Base-by-base conservation (phyloP, 2,797 vertebrate species). In the Gambelia wislizenii region DNA sequence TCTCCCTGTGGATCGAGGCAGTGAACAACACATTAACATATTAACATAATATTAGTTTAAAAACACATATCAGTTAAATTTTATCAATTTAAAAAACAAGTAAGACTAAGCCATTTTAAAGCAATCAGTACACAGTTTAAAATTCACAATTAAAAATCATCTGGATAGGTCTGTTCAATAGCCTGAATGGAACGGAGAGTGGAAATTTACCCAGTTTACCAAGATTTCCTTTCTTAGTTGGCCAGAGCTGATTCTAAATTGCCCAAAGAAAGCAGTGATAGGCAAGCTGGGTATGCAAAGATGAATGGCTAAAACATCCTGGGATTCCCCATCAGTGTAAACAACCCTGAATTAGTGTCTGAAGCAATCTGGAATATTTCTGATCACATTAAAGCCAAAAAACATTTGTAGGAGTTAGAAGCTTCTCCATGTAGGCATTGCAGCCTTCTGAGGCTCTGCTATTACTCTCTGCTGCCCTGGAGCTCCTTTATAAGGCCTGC, bases 281-380 rank as follows among this genome's bases (percentile, higher is more conserved):
- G n/a, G n/a, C 59, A 52, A 39, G 59, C 81, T n/a, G 61, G 16
- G 13, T 20, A 39, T 33, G 25, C 74, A n/a, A 76, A 54, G 16
- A 25, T 27, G 44, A 64, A 30, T 49, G 20, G 20, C 36, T n/a
- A 33, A 76, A 84, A 42, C 69, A 44, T 25, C 27, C 59, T 33
- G 12, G 72, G 87, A 84, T 89, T 78, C 47, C 81, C 74, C 33
- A 13, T 2, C 87, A 76, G 42, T 22, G n/a, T 27, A 84, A 89
- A 83, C 72, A 67, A 42, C 18, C 61, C 47, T 2, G 30, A 84
- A 78, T 84, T 78, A 79, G 82, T 8, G 7, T 78, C 83, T 56
- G 49, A 79, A 89, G 49, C 39, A 54, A 79, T 84, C 82, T 70
- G 52, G 49, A 44, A 16, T 69, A 54, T 84, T 56, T 89, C 69